Conservation (phyloP, 64 coral and sea anemone genomes). For the Dendronephthya gigantea region DNA sequence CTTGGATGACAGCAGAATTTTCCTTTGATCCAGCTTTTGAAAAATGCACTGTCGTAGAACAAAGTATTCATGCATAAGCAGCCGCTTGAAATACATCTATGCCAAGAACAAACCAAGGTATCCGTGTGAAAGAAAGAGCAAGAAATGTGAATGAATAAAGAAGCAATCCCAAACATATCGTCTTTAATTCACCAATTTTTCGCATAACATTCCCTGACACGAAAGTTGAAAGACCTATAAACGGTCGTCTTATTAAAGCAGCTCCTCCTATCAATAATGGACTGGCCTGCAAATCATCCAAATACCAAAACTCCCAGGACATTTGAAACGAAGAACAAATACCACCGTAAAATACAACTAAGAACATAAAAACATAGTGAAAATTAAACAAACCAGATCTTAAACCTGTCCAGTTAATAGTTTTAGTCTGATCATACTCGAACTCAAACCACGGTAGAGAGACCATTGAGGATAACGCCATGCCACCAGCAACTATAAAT, state of each 20-base stretch:
- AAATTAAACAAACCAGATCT: slow-evolving; percentile 10
- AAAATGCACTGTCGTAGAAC: background rate
- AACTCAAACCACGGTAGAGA: slow-evolving; percentile 1
- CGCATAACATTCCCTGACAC: background rate
- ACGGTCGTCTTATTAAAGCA: background rate
- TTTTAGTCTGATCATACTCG: slow-evolving; percentile 12
- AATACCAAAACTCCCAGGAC: background rate
- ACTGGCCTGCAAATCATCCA: background rate
- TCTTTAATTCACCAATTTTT: background rate
- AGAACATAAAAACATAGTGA: slow-evolving; percentile 16
- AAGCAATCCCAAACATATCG: background rate
- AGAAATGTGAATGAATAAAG: background rate
- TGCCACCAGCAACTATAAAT: background rate
- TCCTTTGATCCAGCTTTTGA: background rate
- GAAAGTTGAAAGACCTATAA: background rate
- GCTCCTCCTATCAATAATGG: background rate
- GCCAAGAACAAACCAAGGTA: background rate
- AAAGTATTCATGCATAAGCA: background rate
- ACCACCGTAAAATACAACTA: background rate
- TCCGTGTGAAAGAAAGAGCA: background rate
- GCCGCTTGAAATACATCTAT: background rate
- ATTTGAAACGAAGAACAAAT: slow-evolving; percentile 5
- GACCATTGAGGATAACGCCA: slow-evolving; percentile 21
- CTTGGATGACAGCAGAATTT: background rate
- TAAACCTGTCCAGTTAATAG: slow-evolving; percentile 17